Evolutionary conservation across 2,888 invertebrate species (phyloP), one percentile per base, ranked within the genome.

Genomic region (Balanococcus diminutus): DNA sequence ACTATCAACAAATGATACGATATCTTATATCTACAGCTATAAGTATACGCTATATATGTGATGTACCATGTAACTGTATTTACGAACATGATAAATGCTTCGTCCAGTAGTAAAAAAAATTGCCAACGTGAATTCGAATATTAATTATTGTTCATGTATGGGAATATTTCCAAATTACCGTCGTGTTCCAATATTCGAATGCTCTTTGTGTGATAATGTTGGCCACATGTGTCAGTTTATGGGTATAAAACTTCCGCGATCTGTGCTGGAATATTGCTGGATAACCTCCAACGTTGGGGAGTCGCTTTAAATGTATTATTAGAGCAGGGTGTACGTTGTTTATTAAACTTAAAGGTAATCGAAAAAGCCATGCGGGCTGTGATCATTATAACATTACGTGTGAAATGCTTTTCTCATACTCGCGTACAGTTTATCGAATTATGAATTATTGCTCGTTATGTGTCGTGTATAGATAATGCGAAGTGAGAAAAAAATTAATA

Each of bases 281-380:
- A 67, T 28, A 28, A 28, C 9, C 67, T 67, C 67, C 67, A 67
- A 67, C 67, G 28, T 14, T 67, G 28, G 16, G 67, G 31, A 67
- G 67, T 67, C 67, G 4, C 28, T 28, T 67, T 67, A 67, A 67
- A 67, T 67, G 67, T 67, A 31, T 67, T 67, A 67, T 67, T 67
- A 16, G 67, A 28, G 16, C 67, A 4, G 28, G 8, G 42, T 42
- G 22, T 56, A 16, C 67, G 31, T 67, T 14, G 67, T 28, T 0
- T 61, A 25, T 67, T 28, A 67, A 61, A 67, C 14, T 28, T 31
- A 14, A 67, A 67, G 67, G 67, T 67, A 67, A 67, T 67, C 67
- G 28, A 16, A 67, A 67, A 67, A 31, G 11, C 67, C 22, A 67
- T 67, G 31, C 67, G 67, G 67, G 67, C 16, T 67, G 3, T 67